Evolutionary conservation across 2,797 vertebrate genomes (phyloP).

Genomic region (Cynopterus sphinx): DNA sequence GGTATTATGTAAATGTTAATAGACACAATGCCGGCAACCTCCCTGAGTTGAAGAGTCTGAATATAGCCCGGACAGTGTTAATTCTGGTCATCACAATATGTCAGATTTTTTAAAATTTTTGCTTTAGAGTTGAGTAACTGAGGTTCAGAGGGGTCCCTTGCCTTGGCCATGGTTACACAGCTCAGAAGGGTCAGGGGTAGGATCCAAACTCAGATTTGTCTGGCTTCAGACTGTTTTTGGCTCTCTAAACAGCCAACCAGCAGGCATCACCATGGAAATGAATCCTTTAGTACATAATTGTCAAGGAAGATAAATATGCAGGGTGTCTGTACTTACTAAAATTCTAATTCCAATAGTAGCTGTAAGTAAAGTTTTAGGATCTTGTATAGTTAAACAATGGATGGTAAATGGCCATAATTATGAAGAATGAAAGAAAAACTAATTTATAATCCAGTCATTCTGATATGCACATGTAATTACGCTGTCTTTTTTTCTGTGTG

Average conservation of each 20-base stretch:
- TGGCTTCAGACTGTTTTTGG: background rate
- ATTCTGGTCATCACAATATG: background rate
- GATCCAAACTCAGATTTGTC: background rate
- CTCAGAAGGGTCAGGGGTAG: background rate
- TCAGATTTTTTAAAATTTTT: background rate
- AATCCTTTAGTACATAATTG: background rate
- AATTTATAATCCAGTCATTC: slow-evolving; percentile 49
- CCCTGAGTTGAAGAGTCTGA: background rate
- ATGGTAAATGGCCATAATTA: slow-evolving; percentile 15
- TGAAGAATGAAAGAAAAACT: slow-evolving; percentile 33
- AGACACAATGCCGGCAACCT: background rate
- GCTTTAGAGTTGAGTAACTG: background rate
- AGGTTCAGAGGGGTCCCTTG: background rate
- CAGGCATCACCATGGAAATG: background rate
- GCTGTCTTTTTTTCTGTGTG: slow-evolving; percentile 52
- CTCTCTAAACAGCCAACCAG: background rate
- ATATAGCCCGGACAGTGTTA: background rate
- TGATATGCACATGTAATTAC: slow-evolving; percentile 45
- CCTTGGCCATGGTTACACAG: background rate
- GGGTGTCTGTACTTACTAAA: background rate
- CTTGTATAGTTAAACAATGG: background rate
- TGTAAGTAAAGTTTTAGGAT: slow-evolving; percentile 1
- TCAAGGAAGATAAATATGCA: background rate
- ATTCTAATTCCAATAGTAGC: background rate
- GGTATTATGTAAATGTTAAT: background rate